Base-by-base conservation (phyloP, 2,797 vertebrate species). In the Crocidura indochinensis region DNA sequence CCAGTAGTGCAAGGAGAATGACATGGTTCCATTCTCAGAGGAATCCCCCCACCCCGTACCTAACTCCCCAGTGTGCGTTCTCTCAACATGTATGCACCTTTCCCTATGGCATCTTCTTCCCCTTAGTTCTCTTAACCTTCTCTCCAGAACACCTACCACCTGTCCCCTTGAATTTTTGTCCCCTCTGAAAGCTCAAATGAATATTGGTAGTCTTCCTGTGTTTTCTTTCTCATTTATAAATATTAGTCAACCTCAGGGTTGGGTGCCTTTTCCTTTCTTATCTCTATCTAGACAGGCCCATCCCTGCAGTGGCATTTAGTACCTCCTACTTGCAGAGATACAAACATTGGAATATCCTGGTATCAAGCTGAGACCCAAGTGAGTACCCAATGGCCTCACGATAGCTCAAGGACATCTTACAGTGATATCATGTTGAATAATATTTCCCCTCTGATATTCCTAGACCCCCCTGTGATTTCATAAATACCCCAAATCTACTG, bases 31-130 rank as follows among this genome's bases (percentile, higher is more conserved):
- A 10, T 17, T 24, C 22, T 3, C 7, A 24, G 44, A 1, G 8
- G 60, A 51, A 44, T 8, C 29, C 49, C 15, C 0, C 0, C 0
- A 6, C 15, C 0, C 0, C 0, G 8, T 38, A 0, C 15, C 6
- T 3, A 2, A 0, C 51, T 20, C 56, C 24, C 22, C 79, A 14
- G 49, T 0, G 26, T 5, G 8, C 2, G 1, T 26, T 17, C 26
- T 12, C 29, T 7, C 60, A 44, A 8, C 9, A 3, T 0, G 3
- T 12, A 7, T 0, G 3, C 12, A 7, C 20, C 53, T 24, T 14
- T 3, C 26, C 1, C 8, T 11, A 1, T 12, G 2, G 29, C 26
- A 20, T 4, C 72, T 62, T n/a, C 27, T 20, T 31, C 15, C 17
- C 53, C 8, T 47, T n/a, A 22, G 12, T 84, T 74, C 29, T 46